phyloP scores from a whole-genome alignment of 92 coral and sea anemone species.

The Meandrina meandrites region DNA sequence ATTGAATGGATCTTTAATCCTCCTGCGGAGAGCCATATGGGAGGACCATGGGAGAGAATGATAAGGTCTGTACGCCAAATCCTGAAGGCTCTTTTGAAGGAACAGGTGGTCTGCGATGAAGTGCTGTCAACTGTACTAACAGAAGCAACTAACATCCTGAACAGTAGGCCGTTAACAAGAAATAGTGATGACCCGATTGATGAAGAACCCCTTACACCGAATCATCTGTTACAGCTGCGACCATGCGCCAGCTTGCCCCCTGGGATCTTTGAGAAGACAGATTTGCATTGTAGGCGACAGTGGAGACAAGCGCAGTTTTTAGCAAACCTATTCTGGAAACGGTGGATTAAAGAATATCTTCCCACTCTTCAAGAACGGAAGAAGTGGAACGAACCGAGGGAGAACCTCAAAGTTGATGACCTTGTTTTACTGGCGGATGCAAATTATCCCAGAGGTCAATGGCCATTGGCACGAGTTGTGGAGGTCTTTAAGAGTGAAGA shows the following conservation, averaged over 20 bases:
- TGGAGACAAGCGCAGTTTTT: constrained; percentile 82
- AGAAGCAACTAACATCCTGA: constrained; percentile 42
- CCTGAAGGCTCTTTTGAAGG: constrained; percentile 33
- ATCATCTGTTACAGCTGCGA: constrained; percentile 52
- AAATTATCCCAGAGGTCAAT: constrained; percentile 54
- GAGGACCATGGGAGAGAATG: constrained; percentile 47
- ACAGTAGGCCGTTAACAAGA: constrained; percentile 53
- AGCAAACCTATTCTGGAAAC: constrained; percentile 63
- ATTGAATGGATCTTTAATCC: constrained; percentile 48
- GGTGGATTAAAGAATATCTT: constrained; percentile 57
- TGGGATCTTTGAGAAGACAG: constrained; percentile 46
- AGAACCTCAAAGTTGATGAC: constrained; percentile 49
- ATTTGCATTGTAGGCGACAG: constrained; percentile 34
- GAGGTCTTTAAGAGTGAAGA: constrained; percentile 38
- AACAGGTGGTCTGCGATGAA: constrained; percentile 53
- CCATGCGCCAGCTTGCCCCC: constrained; percentile 47
- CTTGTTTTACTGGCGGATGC: constrained; percentile 52
- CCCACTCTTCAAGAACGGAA: constrained; percentile 56
- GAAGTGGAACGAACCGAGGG: constrained; percentile 55
- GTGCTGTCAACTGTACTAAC: constrained; percentile 53
- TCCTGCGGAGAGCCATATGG: constrained; percentile 57
- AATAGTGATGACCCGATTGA: constrained; percentile 44
- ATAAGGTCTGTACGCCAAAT: constrained; percentile 37
- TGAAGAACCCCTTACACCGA: constrained; percentile 50
- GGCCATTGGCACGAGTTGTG: constrained; percentile 54